Evolutionary conservation across 2,113 vertebrate genomes (phyloP).

Genomic region (Indri indri): DNA sequence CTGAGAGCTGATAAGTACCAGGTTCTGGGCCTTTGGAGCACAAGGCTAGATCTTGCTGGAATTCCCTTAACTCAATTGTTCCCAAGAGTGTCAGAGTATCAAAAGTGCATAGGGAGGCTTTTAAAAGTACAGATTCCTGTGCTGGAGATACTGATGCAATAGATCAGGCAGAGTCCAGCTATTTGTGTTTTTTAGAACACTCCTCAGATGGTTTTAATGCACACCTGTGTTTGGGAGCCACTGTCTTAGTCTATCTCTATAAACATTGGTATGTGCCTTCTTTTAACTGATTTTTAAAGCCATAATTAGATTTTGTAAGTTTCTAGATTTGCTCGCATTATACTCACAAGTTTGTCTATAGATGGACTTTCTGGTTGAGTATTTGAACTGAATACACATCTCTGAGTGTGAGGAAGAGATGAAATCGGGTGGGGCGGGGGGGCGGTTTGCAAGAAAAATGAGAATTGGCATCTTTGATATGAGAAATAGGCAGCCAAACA

Average conservation of each 20-base stretch:
- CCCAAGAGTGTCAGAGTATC: neutral
- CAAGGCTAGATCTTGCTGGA: neutral
- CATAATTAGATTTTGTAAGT: neutral
- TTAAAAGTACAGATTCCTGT: neutral
- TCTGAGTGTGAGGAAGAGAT: neutral
- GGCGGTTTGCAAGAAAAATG: neutral
- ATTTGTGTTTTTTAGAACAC: neutral
- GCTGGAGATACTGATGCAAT: neutral
- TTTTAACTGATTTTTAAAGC: neutral
- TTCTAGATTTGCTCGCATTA: neutral
- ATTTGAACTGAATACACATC: neutral
- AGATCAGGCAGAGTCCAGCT: neutral
- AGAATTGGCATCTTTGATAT: neutral
- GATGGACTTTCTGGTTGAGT: neutral
- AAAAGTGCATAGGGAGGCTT: neutral
- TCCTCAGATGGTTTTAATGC: neutral
- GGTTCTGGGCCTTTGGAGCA: neutral
- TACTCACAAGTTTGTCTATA: neutral
- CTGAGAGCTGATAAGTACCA: conserved; percentile 2
- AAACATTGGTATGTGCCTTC: neutral
- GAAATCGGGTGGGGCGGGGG: neutral
- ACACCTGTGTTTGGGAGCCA: neutral
- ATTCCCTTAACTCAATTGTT: neutral
- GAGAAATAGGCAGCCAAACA: neutral
- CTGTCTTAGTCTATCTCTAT: neutral